These are phyloP conservation scores for Aphaenogaster rudis DNA, from an alignment of 1,140 invertebrate species.

Conservation along the genomic window DNA sequence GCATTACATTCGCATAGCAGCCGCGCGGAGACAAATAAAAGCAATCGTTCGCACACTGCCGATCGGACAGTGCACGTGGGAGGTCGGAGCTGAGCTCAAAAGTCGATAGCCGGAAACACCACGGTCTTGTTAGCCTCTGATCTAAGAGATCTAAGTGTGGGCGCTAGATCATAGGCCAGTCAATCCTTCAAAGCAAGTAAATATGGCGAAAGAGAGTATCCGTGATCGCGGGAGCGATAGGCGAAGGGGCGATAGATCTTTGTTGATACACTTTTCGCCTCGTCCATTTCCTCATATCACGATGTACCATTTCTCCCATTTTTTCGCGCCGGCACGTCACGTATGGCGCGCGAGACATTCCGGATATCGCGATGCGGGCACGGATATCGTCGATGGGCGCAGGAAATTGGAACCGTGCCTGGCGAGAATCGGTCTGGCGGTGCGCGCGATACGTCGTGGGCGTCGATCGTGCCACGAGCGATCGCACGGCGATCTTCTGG, in stretches of 20 bases:
- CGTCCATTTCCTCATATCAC: conserved; percentile 6
- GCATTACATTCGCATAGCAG: conserved; percentile 1
- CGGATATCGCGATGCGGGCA: neutral
- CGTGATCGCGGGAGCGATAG: conserved; percentile 18
- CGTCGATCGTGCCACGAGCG: conserved; percentile 57
- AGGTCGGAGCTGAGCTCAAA: conserved; percentile 52
- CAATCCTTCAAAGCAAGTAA: conserved; percentile 59
- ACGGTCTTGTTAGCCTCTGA: conserved; percentile 35
- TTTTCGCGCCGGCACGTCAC: conserved; percentile 4
- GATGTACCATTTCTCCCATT: conserved; percentile 57
- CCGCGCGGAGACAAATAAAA: conserved; percentile 34
- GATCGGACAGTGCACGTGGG: conserved; percentile 34
- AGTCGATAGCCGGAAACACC: conserved; percentile 49
- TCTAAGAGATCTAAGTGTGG: conserved; percentile 62
- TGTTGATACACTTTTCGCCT: conserved; percentile 26
- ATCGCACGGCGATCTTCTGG: conserved; percentile 56
- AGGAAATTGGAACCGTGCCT: conserved; percentile 56
- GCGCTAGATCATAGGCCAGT: conserved; percentile 67
- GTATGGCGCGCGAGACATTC: neutral
- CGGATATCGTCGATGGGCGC: neutral
- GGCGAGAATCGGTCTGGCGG: neutral
- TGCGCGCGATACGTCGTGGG: conserved; percentile 52
- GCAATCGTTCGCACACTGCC: conserved; percentile 37
- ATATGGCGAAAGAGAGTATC: conserved; percentile 20
- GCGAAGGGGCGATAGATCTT: conserved; percentile 43